phyloP scores from a whole-genome alignment of 2,113 vertebrate genomes.

The Butorides virescens region DNA sequence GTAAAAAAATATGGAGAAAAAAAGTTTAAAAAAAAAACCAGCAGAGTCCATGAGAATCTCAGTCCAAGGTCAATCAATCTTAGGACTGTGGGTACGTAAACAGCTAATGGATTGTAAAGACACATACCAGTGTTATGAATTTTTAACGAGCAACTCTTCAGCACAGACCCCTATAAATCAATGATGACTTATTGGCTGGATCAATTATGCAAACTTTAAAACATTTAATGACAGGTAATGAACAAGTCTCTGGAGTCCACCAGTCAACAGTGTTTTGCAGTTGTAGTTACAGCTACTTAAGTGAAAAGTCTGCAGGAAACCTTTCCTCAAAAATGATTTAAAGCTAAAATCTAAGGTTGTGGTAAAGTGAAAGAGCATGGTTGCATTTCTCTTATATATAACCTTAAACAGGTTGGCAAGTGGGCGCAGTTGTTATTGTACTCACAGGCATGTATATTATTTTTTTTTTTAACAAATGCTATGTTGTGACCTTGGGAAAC shows the following conservation, averaged over 20 bases:
- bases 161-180: slow-evolving; percentile 96
- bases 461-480: neutral
- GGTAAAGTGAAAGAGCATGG: slow-evolving; percentile 12
- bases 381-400: slow-evolving; percentile 11
- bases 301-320: slow-evolving; percentile 63
- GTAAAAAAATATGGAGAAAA: slow-evolving; percentile 48
- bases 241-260: slow-evolving; percentile 84
- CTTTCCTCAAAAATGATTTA: slow-evolving; percentile 63
- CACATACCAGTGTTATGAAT: slow-evolving; percentile 92
- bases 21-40: slow-evolving; percentile 57
- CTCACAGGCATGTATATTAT: neutral
- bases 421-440: neutral
- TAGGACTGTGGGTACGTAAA: slow-evolving; percentile 85
- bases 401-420: slow-evolving; percentile 7
- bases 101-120: slow-evolving; percentile 99
- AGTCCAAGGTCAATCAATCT: slow-evolving; percentile 97
- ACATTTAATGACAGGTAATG: slow-evolving; percentile 99
- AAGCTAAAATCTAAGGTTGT: slow-evolving; percentile 44
- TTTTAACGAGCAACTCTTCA: slow-evolving; percentile 92
- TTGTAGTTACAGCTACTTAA: slow-evolving; percentile 73
- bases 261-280: slow-evolving; percentile 69
- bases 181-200: slow-evolving; percentile 97
- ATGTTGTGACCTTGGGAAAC: neutral
- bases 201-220: slow-evolving; percentile 99
- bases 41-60: slow-evolving; percentile 86